Evolutionary conservation across 2,113 vertebrate species (phyloP).

Genomic region (Apistogramma diplotaenia): DNA sequence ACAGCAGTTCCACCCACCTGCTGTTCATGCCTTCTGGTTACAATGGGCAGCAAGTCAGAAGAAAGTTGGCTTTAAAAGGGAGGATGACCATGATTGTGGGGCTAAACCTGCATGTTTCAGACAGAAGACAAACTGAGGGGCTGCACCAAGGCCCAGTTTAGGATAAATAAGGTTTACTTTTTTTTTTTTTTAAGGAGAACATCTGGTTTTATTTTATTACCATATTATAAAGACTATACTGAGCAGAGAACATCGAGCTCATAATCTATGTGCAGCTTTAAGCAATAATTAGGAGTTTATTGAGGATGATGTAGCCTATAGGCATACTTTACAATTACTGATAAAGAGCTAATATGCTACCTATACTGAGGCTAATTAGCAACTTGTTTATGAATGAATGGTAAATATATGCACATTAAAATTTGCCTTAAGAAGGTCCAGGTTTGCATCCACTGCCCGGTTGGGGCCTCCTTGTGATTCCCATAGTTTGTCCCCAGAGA

Average conservation of each 20-base stretch:
- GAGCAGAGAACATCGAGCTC: not conserved
- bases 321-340: not conserved
- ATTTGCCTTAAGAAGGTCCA: not conserved
- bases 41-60: not conserved
- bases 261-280: not conserved
- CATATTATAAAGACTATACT: too few species aligned
- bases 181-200: not conserved
- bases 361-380: not conserved
- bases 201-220: not conserved
- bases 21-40: not conserved
- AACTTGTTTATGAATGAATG: not conserved
- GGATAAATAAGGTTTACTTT: rapidly evolving
- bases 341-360: not conserved
- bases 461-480: not conserved
- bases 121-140: not conserved
- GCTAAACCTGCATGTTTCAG: not conserved
- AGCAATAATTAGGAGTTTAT: not conserved
- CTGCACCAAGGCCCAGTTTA: not conserved
- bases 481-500: not conserved
- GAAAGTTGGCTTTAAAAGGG: not conserved
- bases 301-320: not conserved
- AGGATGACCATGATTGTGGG: not conserved
- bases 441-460: not conserved
- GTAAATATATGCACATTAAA: not conserved
- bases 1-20: not conserved